A percentile compares a stretch with the other conserved stretches of the same genome.
Conservation (phyloP, 2,113 vertebrate species). For the Empidonax alnorum region DNA sequence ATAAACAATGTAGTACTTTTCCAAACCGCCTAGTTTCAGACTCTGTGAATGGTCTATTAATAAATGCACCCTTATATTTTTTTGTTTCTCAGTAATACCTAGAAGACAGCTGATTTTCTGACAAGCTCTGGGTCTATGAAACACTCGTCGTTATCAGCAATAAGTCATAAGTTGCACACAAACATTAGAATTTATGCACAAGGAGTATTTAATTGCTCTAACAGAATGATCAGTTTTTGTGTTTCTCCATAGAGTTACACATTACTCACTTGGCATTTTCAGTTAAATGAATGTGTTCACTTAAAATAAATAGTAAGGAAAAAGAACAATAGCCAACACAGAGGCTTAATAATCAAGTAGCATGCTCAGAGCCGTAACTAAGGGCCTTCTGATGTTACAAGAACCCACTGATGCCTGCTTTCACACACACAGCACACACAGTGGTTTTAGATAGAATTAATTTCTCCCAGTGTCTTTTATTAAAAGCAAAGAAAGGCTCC, state of each 20-base stretch:
- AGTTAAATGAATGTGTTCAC: conserved; percentile 8
- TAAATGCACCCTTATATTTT: conserved; percentile 2
- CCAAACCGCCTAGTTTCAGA: conserved; percentile 38
- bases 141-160: not conserved
- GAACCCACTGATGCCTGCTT: not conserved
- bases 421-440: not conserved
- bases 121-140: not conserved
- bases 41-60: conserved; percentile 8
- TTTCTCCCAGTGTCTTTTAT: not conserved
- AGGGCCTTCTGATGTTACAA: not conserved
- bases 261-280: conserved; percentile 49
- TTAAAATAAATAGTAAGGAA: conserved; percentile 24
- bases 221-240: conserved; percentile 14
- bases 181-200: conserved; percentile 31
- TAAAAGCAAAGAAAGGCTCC: conserved; percentile 1
- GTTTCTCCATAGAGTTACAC: not conserved
- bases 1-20: conserved; percentile 67
- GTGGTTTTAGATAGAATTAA: not conserved
- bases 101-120: conserved; percentile 33
- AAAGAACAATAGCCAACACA: not conserved
- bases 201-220: conserved; percentile 5
- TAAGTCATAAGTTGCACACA: not conserved
- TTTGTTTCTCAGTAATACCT: conserved; percentile 42
- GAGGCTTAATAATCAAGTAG: not conserved
- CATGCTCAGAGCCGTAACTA: not conserved